Base-by-base conservation (phyloP, 2,888 invertebrate genomes). In the Lasioglossum malachurum region DNA sequence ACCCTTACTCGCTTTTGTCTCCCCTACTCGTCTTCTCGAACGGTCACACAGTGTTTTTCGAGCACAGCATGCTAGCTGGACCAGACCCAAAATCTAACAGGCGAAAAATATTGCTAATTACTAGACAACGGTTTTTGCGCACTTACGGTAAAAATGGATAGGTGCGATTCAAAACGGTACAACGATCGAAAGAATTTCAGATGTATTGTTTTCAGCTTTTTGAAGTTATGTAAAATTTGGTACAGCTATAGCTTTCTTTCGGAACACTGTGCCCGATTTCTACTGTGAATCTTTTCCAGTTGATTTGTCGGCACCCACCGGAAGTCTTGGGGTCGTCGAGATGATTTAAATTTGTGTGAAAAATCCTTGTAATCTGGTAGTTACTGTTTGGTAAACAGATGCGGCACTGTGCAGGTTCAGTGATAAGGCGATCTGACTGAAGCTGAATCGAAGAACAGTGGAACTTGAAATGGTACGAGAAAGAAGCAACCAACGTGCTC, bases 401-500 rank as follows among this genome's bases (percentile, higher is more conserved):
- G 31, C 31, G 8, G 19, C 27, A 64, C 64, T 7, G 16, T 31
- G 31, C 31, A 31, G 31, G 64, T 31, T 16, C 14, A 19, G 19
- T 3, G 31, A 64, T 19, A 16, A 5, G 1, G 4, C 14, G 64
- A 64, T 64, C 7, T 2, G 8, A 31, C 14, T 8, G 60, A 16
- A 16, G 31, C 27, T 5, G 64, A 64, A 19, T 31, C 31, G 31
- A 31, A 8, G 2, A 64, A 64, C 64, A 31, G 67, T n/a, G 71
- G 41, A 71, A n/a, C 41, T 41, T n/a, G n/a, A n/a, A n/a, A 41
- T 14, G 41, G 71, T 38, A n/a, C 71, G 12, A 71, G 41, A n/a
- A 75, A 60, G 16, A 46, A 64, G 49, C 72, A 64, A 84, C 90
- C 88, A 80, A 60, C 84, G 74, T 80, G 82, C 60, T 71, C 86